Conservation (phyloP, 2,888 invertebrate genomes). For the Augiades crinisus region DNA sequence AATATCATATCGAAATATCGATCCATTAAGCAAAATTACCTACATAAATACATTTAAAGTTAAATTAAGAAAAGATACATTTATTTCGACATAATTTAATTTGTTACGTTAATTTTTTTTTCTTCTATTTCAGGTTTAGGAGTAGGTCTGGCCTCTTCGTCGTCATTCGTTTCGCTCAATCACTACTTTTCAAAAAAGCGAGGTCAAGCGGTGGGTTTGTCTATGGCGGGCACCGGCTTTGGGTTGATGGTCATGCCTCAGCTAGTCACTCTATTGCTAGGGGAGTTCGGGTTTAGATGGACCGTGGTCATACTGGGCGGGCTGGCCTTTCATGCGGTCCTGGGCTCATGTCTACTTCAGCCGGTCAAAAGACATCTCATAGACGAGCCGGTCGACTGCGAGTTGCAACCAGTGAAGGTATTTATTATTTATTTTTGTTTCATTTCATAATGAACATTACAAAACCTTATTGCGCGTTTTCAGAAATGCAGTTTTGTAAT, state of each 20-base stretch:
- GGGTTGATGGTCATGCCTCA: conserved; percentile 92
- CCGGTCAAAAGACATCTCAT: conserved; percentile 87
- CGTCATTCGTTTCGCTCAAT: conserved; percentile 89
- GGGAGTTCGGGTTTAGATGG: conserved; percentile 84
- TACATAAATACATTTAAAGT: too few relatives aligned
- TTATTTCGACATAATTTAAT: too few relatives aligned
- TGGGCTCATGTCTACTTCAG: conserved; percentile 85
- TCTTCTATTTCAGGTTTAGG: conserved; percentile 83
- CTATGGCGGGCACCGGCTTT: conserved; percentile 90
- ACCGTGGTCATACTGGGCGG: conserved; percentile 85
- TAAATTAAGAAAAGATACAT: too few relatives aligned
- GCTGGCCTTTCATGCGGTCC: conserved; percentile 84
- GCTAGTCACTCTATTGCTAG: conserved; percentile 83
- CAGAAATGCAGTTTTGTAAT: too few relatives aligned
- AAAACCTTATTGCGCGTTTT: too few relatives aligned
- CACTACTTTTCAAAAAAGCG: conserved; percentile 89
- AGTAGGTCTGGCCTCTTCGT: conserved; percentile 88
- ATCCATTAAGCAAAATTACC: too few relatives aligned
- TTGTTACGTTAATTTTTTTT: not conserved
- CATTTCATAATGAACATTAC: not conserved
- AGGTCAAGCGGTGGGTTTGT: conserved; percentile 89
- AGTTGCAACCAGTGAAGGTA: conserved; percentile 75
- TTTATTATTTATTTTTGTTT: not conserved
- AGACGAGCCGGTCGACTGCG: conserved; percentile 78
- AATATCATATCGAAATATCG: too few relatives aligned